Evolutionary conservation across 2,797 vertebrate species (phyloP).

Genomic region (Furcifer pardalis): DNA sequence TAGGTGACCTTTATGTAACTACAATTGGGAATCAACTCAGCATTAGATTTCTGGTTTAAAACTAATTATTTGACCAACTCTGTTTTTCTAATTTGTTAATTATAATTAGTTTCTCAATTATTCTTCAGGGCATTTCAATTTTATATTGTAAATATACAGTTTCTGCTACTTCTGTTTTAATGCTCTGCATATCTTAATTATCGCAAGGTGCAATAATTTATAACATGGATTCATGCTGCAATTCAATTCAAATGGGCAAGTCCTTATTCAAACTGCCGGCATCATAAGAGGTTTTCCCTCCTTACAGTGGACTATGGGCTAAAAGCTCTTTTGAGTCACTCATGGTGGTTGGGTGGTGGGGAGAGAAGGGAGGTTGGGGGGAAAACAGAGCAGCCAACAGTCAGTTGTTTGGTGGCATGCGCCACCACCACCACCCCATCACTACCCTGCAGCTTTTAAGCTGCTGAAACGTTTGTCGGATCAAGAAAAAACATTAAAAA

Average conservation of each 20-base stretch:
- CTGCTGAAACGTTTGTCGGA: too few relatives aligned
- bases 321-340: neutral
- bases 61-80: neutral
- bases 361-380: too few relatives aligned
- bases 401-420: too few relatives aligned
- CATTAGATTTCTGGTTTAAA: neutral
- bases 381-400: too few relatives aligned
- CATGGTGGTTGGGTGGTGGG: too few relatives aligned
- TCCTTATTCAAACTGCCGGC: neutral
- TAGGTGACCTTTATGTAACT: neutral
- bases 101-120: neutral
- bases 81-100: neutral
- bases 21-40: neutral
- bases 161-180: neutral
- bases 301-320: neutral
- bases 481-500: too few relatives aligned
- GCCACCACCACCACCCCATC: too few relatives aligned
- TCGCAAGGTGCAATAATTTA: neutral
- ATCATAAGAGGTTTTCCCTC: neutral
- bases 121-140: neutral
- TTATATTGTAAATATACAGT: neutral
- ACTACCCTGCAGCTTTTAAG: too few relatives aligned
- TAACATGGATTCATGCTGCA: neutral
- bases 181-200: neutral
- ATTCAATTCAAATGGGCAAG: neutral